Base-by-base conservation (phyloP, 1,140 invertebrate species). In the Babylonia areolata region DNA sequence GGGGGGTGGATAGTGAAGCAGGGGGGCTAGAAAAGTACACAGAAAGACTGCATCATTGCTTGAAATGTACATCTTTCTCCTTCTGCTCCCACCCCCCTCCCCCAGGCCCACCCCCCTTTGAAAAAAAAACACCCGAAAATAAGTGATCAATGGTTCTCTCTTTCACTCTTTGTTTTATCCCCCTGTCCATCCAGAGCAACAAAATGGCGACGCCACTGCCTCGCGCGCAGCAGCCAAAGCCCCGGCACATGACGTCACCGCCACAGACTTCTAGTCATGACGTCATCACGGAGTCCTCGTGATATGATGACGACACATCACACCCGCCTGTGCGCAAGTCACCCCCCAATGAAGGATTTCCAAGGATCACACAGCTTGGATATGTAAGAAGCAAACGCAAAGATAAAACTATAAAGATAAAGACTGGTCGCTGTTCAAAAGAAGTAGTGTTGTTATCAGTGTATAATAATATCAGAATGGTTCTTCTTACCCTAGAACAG, bases 201-300 rank as follows among this genome's bases (percentile, higher is more conserved):
- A 84, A 28, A 84, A 84, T 35, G 82, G 82, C 35, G 69, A 73
- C 64, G 69, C 82, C 3, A 33, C 35, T 64, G 58, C 20, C 82
- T 20, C 31, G n/a, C 82, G 15, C 58, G 58, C 64, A 12, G 37
- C 81, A 15, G 46, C 81, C 58, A 64, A 64, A 64, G 20, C 58
- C 58, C 17, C 58, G 58, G 15, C 58, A n/a, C 58, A 37, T 40
- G 15, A 42, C 20, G 58, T 64, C 58, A 46, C 82, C 1, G 82
- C 82, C 31, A 84, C 82, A 75, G 82, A 84, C 35, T 84, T 84
- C 82, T 84, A 84, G 82, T 73, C 82, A 46, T 84, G 82, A 73
- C 69, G 69, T 84, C 81, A 83, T 40, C 82, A 58, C 28, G 58
- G 17, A 23, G 5, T 20, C n/a, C 81, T n/a, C n/a, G n/a, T n/a